Evolutionary conservation across 2,113 vertebrate genomes (phyloP).

Genomic region (Camelus bactrianus): DNA sequence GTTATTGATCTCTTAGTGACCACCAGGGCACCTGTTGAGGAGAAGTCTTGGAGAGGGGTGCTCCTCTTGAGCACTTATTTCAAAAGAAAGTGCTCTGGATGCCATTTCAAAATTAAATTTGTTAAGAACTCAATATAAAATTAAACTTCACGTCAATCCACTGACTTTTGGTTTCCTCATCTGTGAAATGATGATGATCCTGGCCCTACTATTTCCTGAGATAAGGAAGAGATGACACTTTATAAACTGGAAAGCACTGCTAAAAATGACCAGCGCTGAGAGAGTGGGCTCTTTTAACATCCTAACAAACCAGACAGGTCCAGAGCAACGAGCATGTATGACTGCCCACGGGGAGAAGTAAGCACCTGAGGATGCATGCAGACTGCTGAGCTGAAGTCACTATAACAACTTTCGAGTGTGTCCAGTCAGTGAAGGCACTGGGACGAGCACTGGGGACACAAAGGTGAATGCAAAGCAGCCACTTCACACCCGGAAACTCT

Average conservation of each 20-base stretch:
- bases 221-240: not conserved
- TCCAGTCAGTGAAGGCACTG: not conserved
- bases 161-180: slow-evolving; percentile 44
- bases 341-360: not conserved
- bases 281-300: not conserved
- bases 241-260: not conserved
- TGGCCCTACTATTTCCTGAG: not conserved
- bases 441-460: not conserved
- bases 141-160: slow-evolving; percentile 33
- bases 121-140: slow-evolving; percentile 40
- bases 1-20: not conserved
- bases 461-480: not conserved
- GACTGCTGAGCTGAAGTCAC: not conserved
- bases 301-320: not conserved
- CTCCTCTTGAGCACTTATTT: not conserved
- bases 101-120: slow-evolving; percentile 61
- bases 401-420: not conserved
- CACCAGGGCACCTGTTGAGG: not conserved
- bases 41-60: not conserved
- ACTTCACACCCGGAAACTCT: not conserved
- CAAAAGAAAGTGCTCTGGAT: slow-evolving; percentile 4
- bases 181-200: not conserved
- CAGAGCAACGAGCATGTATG: not conserved
- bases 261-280: not conserved
- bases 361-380: not conserved